These are phyloP conservation scores for Cantharis rustica DNA, from an alignment of 2,888 invertebrate species.

Conservation along the genomic window DNA sequence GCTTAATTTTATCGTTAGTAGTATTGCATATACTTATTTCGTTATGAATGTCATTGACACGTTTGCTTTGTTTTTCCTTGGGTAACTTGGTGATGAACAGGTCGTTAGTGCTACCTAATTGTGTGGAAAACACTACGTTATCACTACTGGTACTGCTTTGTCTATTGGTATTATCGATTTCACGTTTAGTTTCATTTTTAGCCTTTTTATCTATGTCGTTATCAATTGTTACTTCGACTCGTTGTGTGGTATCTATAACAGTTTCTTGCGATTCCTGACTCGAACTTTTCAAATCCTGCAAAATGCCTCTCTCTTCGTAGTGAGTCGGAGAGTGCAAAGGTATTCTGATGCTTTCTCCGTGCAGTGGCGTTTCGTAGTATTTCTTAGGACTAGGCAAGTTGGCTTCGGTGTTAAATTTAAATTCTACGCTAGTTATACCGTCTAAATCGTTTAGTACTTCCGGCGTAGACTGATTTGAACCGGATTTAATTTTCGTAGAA, in stretches of 20 bases:
- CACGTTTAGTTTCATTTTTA: neutral
- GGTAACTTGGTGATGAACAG: slow-evolving; percentile 63
- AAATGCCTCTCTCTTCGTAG: slow-evolving; percentile 57
- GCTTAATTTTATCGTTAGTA: neutral
- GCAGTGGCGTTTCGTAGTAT: slow-evolving; percentile 68
- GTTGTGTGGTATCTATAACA: slow-evolving; percentile 51
- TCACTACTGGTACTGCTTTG: slow-evolving; percentile 55
- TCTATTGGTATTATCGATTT: slow-evolving; percentile 33
- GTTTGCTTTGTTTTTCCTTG: slow-evolving; percentile 42
- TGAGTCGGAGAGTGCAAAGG: slow-evolving; percentile 77
- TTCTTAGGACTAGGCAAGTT: slow-evolving; percentile 43
- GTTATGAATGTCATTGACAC: slow-evolving; percentile 9
- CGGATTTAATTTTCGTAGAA: slow-evolving; percentile 57
- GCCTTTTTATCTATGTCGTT: slow-evolving; percentile 7
- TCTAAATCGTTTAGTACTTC: slow-evolving; percentile 50
- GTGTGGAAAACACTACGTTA: slow-evolving; percentile 68
- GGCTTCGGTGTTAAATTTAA: slow-evolving; percentile 45
- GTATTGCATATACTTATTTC: slow-evolving; percentile 9
- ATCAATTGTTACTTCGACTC: slow-evolving; percentile 16
- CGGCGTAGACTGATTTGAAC: slow-evolving; percentile 40
- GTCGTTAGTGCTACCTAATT: slow-evolving; percentile 71
- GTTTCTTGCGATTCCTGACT: slow-evolving; percentile 61
- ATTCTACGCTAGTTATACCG: slow-evolving; percentile 56
- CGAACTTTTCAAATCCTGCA: slow-evolving; percentile 50
- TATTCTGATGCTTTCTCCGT: slow-evolving; percentile 70